Conservation (phyloP, 1,140 invertebrate genomes). For the Diorhabda elongata region DNA sequence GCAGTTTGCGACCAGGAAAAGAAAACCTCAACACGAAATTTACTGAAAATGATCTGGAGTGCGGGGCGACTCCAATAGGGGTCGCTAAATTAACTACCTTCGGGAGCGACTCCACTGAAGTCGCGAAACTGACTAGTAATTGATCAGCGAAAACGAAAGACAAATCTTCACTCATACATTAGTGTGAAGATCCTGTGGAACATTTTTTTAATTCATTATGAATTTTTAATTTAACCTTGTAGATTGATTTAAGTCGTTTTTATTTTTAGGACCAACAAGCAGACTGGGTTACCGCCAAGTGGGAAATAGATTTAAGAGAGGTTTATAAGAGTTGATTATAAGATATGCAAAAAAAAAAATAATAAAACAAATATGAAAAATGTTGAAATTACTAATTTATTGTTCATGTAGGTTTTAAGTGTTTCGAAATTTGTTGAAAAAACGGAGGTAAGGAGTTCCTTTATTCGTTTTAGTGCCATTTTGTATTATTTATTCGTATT, state of each 20-base stretch:
- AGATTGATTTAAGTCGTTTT: not conserved
- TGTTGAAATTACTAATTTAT: slow-evolving; percentile 1
- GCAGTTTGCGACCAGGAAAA: no score
- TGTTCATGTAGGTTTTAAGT: slow-evolving; percentile 2
- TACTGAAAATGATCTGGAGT: no score
- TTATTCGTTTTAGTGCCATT: not conserved
- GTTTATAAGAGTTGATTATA: slow-evolving; percentile 14
- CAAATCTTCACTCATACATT: no score
- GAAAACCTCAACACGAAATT: no score
- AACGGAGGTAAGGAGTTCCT: slow-evolving; percentile 1
- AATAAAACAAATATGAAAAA: slow-evolving; percentile 2
- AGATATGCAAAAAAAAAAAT: slow-evolving; percentile 14
- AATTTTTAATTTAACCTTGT: no score
- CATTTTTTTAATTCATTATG: no score
- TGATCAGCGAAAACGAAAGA: no score
- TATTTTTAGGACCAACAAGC: slow-evolving; percentile 33
- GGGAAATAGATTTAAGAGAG: slow-evolving; percentile 29
- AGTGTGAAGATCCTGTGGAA: no score
- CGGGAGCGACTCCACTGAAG: no score
- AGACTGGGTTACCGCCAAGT: slow-evolving; percentile 31
- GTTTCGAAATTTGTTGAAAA: not conserved
- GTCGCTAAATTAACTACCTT: no score
- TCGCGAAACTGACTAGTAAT: no score
- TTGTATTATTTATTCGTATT: not conserved
- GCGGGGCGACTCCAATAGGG: no score